Evolutionary conservation across 1,140 invertebrate genomes (phyloP), one percentile per base, ranked within the genome.

Genomic region (Nasonia longicornis): DNA sequence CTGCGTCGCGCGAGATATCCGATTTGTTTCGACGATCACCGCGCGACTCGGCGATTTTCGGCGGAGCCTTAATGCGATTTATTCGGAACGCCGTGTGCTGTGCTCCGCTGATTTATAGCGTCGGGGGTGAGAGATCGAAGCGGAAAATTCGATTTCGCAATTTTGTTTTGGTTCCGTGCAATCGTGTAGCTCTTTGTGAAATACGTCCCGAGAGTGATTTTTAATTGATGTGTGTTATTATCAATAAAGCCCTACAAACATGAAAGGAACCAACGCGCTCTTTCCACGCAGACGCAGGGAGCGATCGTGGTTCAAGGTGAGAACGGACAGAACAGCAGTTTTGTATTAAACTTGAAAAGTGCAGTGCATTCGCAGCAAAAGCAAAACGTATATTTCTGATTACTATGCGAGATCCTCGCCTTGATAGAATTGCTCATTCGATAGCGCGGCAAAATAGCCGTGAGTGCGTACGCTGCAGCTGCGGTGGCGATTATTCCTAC

Each of bases 401-500:
- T 77, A 42, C 38, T 42, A 69, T 48, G 64, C 75, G 75, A 42
- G 63, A 77, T 77, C 45, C 64, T 11, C 26, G 22, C 22, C 26
- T 8, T 22, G 20, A 42, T 63, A 16, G 22, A 48, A 38, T 58
- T 69, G 66, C 66, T 10, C 26, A 38, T 71, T 78, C 77, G 45
- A 69, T 77, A 26, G 26, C 66, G 69, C n/a, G 42, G 29, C n/a
- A 78, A 78, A 71, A 38, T 42, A 14, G 8, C 35, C 67, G 11
- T 10, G 2, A 20, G 3, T 7, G 22, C n/a, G 22, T 29, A 52
- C n/a, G 20, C n/a, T 12, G 69, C n/a, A n/a, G 52, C 52, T 26
- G 38, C 38, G 31, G 76, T 58, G 81, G 52, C 70, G 80, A 82
- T 73, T 82, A 78, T 82, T 79, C 64, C 66, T 20, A 42, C 45